phyloP scores from a whole-genome alignment of 2,888 invertebrate species.

The Hesperia comma region DNA sequence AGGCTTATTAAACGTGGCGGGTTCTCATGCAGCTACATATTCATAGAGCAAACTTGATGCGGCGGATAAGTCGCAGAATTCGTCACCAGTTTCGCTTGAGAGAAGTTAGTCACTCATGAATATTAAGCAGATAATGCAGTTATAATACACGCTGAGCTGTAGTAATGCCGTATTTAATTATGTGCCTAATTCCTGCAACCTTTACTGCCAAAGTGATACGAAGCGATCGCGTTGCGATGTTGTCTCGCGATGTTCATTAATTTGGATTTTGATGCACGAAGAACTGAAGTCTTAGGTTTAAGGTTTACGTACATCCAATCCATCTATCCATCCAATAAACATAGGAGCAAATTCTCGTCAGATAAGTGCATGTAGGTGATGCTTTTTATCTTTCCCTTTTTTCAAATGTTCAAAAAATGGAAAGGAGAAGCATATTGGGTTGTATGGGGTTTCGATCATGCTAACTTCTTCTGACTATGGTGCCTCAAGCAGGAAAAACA shows the following conservation, averaged over 20 bases:
- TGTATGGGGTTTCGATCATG: too few relatives aligned
- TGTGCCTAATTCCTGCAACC: slow-evolving; percentile 54
- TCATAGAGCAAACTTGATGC: slow-evolving; percentile 65
- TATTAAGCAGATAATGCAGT: slow-evolving; percentile 78
- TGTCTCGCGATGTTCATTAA: slow-evolving; percentile 23
- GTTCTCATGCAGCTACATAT: slow-evolving; percentile 65
- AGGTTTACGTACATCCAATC: too few relatives aligned
- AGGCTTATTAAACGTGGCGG: slow-evolving; percentile 53
- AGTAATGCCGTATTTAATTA: slow-evolving; percentile 65
- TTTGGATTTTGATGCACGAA: slow-evolving; percentile 44
- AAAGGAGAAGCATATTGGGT: too few relatives aligned
- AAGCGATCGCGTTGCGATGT: slow-evolving; percentile 40
- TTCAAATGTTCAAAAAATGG: too few relatives aligned
- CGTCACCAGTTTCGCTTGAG: slow-evolving; percentile 66
- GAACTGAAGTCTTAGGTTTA: too few relatives aligned
- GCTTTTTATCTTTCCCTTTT: too few relatives aligned
- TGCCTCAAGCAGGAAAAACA: too few relatives aligned
- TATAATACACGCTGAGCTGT: slow-evolving; percentile 65
- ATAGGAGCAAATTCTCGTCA: too few relatives aligned
- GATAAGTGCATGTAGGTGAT: too few relatives aligned
- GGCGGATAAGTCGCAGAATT: slow-evolving; percentile 65
- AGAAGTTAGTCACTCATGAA: slow-evolving; percentile 74
- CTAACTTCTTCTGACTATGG: too few relatives aligned
- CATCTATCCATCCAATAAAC: too few relatives aligned
- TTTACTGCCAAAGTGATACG: slow-evolving; percentile 49